Evolutionary conservation across 1,140 invertebrate genomes (phyloP), one percentile per base, ranked within the genome.

Genomic region (Calephelis nemesis): DNA sequence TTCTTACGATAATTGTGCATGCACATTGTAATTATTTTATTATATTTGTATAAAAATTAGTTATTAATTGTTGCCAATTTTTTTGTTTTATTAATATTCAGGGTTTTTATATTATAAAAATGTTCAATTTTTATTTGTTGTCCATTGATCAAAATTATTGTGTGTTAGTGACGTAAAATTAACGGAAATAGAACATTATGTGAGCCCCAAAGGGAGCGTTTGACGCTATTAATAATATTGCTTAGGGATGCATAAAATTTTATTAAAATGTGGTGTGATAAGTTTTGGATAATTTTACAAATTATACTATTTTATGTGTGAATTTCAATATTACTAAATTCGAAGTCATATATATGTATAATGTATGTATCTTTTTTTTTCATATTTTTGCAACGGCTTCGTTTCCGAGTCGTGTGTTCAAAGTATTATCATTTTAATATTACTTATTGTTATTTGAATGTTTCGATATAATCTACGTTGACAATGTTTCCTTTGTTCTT

Each of bases 231-330:
- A 88, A 87, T 85, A 69, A 85, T 87, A 85, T 87, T 85, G 87
- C 88, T 91, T 90, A 88, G 85, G 85, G 82, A 90, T 89, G 87
- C 87, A 88, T 86, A 90, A 91, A 88, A 87, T 79, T 60, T 60
- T 88, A 84, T 85, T 83, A 89, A 89, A 88, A 88, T 83, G 87
- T 89, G 88, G 88, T 90, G 86, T 90, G 88, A 91, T 91, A 91
- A 85, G 86, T 91, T 91, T 91, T 91, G 85, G 88, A 91, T 90
- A 88, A 91, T 91, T 91, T 91, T 91, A 91, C 89, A 91, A 90
- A 89, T 91, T 88, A 90, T 88, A 88, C 87, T 90, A 88, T 90
- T 91, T 91, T 91, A 83, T 87, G 84, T 90, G 87, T 90, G 84
- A 84, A 85, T 88, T 88, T 86, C 83, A 84, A 89, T 86, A 85